Base-by-base conservation (phyloP, 92 coral and sea anemone species). In the Anthopleura xanthogrammica region DNA sequence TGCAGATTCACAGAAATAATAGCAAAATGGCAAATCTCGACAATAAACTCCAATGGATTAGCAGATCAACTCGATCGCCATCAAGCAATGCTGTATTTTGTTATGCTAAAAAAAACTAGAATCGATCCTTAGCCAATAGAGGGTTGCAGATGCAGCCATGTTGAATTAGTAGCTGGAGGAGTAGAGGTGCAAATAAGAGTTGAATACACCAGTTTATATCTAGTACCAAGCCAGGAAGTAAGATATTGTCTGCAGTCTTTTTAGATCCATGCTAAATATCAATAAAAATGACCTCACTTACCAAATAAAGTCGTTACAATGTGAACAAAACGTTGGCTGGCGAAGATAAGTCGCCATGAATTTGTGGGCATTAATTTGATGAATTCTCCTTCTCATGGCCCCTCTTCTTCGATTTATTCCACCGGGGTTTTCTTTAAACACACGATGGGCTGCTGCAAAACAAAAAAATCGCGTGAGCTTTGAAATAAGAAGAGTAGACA, bases 311-410 rank as follows among this genome's bases (percentile, higher is more conserved):
- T 96, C 99, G 82, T 89, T 96, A 75, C 99, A 96, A 76, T 94
- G 99, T 16, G 97, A 91, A 60, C 99, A 96, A 76, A 94, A 96
- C 17, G 99, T 96, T 39, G 99, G 99, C 58, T 96, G 99, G n/a
- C 98, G 94, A 58, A 96, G 92, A 79, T 82, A 96, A 39, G 95
- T 93, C 7, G 99, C 99, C 99, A 96, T 96, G 72, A 96, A 96
- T 83, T 96, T 96, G 75, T 96, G 99, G 22, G 95, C 95, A 86
- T 91, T 96, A 2, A 94, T 90, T 86, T 96, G 98, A 78, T 96
- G 99, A 2, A 96, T 89, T 82, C 98, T 85, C 42, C 99, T 82
- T 56, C 99, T 76, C 95, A 96, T 92, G 5, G 99, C 99, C 36
- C 98, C 98, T 80, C 99, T 78, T 40, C 99, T 88, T 40, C 96